Evolutionary conservation across 2,797 vertebrate species (phyloP).

Genomic region (Phalloptychus januarius): DNA sequence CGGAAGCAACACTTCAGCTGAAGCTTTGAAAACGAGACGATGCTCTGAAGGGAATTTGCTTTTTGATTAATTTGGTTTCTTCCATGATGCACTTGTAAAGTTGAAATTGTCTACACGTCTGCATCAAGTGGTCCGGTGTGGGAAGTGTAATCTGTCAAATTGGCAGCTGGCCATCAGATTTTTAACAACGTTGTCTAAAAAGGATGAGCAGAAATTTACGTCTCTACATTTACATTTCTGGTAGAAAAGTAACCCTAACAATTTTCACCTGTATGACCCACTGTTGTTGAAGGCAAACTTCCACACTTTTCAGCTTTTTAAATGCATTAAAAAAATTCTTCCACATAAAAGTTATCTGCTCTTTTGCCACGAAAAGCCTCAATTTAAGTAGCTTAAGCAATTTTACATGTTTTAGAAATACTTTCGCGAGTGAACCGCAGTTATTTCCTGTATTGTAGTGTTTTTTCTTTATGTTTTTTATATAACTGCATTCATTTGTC

Average conservation of each 20-base stretch:
- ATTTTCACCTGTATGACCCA: too few relatives aligned
- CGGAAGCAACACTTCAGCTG: neutral
- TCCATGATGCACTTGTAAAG: neutral
- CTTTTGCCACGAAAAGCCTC: neutral
- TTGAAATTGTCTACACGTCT: neutral
- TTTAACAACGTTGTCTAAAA: neutral
- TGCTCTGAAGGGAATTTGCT: neutral
- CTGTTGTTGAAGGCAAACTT: neutral
- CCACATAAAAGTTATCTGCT: neutral
- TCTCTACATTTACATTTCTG: neutral
- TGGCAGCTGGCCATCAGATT: neutral
- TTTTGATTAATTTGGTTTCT: neutral
- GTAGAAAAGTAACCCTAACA: neutral
- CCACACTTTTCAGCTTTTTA: neutral
- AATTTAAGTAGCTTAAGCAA: too few relatives aligned
- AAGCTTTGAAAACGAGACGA: neutral
- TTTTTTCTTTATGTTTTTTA: conserved; percentile 1
- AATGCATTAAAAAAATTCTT: neutral
- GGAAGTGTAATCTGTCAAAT: too few relatives aligned
- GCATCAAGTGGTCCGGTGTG: neutral
- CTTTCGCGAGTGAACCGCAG: neutral
- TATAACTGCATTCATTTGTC: conserved; percentile 29
- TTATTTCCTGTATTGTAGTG: neutral
- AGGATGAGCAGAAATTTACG: neutral
- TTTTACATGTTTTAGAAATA: neutral